These are phyloP conservation scores for Gouania willdenowi DNA, from an alignment of 2,797 vertebrate species.

Conservation along the genomic window DNA sequence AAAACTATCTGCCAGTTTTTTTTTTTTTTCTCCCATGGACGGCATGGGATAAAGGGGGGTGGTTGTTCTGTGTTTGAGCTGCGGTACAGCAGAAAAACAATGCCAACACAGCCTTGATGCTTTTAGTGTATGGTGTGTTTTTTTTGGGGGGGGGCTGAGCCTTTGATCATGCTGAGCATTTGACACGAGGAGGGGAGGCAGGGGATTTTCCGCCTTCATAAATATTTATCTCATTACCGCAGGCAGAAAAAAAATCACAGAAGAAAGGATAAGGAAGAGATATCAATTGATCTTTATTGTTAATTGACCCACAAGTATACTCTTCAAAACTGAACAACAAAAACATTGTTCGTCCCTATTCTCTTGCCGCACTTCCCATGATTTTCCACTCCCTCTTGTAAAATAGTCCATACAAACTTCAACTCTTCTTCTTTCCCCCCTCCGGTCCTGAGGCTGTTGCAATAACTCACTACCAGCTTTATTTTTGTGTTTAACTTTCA, in stretches of 20 bases:
- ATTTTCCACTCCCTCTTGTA: slow-evolving; percentile 41
- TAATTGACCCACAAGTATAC: slow-evolving; percentile 73
- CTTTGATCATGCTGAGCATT: slow-evolving; percentile 72
- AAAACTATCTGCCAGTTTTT: slow-evolving; percentile 53
- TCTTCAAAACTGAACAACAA: slow-evolving; percentile 63
- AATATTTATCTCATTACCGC: slow-evolving; percentile 76
- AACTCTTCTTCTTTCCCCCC: slow-evolving; percentile 25
- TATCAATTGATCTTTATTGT: slow-evolving; percentile 75
- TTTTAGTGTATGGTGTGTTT: slow-evolving; percentile 56
- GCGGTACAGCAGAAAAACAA: slow-evolving; percentile 68
- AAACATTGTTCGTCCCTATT: slow-evolving; percentile 55
- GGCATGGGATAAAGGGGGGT: slow-evolving; percentile 5
- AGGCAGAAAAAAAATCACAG: slow-evolving; percentile 51
- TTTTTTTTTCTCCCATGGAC: slow-evolving; percentile 14
- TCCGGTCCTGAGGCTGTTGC: slow-evolving; percentile 40
- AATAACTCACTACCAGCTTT: slow-evolving; percentile 51
- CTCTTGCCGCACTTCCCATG: slow-evolving; percentile 15
- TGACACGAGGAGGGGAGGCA: slow-evolving; percentile 66
- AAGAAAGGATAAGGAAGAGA: slow-evolving; percentile 59
- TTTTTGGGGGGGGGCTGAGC: slow-evolving; percentile 31
- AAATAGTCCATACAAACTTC: slow-evolving; percentile 47
- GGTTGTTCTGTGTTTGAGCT: slow-evolving; percentile 44
- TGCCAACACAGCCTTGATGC: slow-evolving; percentile 67
- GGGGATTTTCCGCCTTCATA: slow-evolving; percentile 73
- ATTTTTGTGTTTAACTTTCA: slow-evolving; percentile 61